Percentiles rank a stretch among this genome's conserved stretches.
Conservation (phyloP, 1,140 invertebrate genomes). For the Drosophila sp. region DNA sequence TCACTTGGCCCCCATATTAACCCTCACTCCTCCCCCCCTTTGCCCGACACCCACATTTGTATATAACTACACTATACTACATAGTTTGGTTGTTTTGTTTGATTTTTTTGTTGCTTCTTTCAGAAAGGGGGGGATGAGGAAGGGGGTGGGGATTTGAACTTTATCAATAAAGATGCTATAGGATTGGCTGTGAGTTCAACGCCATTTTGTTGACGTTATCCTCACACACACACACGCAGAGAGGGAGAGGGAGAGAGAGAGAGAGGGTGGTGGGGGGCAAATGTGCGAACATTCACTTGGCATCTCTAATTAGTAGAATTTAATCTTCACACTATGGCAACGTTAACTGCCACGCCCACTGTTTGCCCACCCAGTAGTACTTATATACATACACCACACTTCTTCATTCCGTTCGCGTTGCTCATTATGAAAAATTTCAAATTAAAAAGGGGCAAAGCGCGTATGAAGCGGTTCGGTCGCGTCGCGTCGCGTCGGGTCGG, state of each 20-base stretch:
- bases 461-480: background rate
- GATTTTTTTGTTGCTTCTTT: background rate
- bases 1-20: background rate
- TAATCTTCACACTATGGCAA: slow-evolving; percentile 82
- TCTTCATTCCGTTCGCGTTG: slow-evolving; percentile 46
- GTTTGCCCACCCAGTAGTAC: background rate
- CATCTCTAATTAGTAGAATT: slow-evolving; percentile 82
- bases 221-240: background rate
- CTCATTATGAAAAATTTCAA: slow-evolving; percentile 82
- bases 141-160: slow-evolving; percentile 13
- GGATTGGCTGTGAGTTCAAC: slow-evolving; percentile 48
- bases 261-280: slow-evolving; percentile 9
- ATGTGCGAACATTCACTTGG: slow-evolving; percentile 79
- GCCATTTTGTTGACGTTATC: slow-evolving; percentile 64
- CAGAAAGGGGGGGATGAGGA: background rate
- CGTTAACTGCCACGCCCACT: slow-evolving; percentile 51
- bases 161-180: slow-evolving; percentile 15
- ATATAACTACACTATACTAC: slow-evolving; percentile 3
- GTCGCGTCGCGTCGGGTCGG: no score
- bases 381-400: background rate
- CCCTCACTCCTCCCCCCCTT: no score
- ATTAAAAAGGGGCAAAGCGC: slow-evolving; percentile 69
- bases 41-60: background rate
- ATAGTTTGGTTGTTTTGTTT: slow-evolving; percentile 14
- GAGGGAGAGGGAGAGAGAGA: no score